A percentile compares a stretch with the other conserved stretches of the same genome.
Conservation (phyloP, 2,888 invertebrate genomes). For the Morpho achilles region DNA sequence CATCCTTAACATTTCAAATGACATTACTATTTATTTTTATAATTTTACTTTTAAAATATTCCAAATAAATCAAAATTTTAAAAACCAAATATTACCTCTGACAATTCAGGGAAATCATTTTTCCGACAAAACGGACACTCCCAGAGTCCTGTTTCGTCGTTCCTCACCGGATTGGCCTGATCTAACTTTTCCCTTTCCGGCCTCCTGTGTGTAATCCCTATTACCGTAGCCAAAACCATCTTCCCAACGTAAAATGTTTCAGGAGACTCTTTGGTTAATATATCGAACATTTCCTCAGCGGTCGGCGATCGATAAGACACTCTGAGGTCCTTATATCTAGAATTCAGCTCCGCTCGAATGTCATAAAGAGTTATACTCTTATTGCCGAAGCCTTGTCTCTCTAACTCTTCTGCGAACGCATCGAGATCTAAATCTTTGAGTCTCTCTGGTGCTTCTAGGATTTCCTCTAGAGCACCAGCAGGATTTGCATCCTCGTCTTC, state of each 20-base stretch:
- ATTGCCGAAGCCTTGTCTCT: constrained; percentile 93
- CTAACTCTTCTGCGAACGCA: constrained; percentile 98
- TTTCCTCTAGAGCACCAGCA: constrained; percentile 98
- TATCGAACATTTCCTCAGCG: constrained; percentile 94
- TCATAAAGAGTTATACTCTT: constrained; percentile 97
- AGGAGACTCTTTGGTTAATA: constrained; percentile 97
- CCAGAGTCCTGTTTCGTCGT: constrained; percentile 97
- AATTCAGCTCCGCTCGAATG: constrained; percentile 96
- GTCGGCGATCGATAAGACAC: constrained; percentile 87
- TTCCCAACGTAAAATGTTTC: constrained; percentile 95
- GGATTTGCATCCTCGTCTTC: constrained; percentile 98
- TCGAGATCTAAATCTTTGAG: constrained; percentile 97
- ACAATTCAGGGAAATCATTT: constrained; percentile 96
- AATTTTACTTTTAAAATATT: too few relatives aligned
- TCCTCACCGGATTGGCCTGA: constrained; percentile 96
- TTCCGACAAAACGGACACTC: constrained; percentile 98
- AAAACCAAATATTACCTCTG: constrained; percentile 80
- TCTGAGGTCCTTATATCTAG: constrained; percentile 94
- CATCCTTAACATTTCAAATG: too few relatives aligned
- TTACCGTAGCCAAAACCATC: constrained; percentile 89
- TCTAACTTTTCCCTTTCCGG: constrained; percentile 96
- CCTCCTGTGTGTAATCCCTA: constrained; percentile 90
- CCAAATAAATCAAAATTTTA: not conserved
- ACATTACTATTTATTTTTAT: too few relatives aligned
- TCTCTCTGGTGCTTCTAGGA: constrained; percentile 95